These are phyloP conservation scores for Stegodyphus mimosarum DNA, from an alignment of 1,140 invertebrate genomes.

Conservation along the genomic window DNA sequence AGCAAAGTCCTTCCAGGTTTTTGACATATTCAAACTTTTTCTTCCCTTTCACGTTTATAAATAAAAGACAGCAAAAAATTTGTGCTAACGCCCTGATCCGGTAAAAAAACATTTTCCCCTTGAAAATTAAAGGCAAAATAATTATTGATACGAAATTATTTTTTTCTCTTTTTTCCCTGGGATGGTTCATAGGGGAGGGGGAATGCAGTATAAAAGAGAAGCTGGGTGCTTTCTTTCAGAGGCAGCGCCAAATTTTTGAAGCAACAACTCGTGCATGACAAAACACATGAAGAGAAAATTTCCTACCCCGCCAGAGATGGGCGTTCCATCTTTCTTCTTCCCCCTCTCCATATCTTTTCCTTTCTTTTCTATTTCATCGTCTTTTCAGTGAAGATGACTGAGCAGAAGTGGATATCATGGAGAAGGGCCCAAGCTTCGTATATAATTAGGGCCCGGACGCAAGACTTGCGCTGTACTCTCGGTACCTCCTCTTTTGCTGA, in stretches of 20 bases:
- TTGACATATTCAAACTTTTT: too few species aligned
- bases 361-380: conserved; percentile 48
- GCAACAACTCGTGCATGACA: conserved; percentile 57
- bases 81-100: conserved; percentile 35
- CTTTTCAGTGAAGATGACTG: conserved; percentile 22
- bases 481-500: conserved; percentile 29
- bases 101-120: neutral
- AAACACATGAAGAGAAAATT: conserved; percentile 57
- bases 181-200: too few species aligned
- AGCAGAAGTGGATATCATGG: conserved; percentile 44
- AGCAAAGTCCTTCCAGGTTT: too few species aligned
- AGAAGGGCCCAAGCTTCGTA: conserved; percentile 22
- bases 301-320: conserved; percentile 16
- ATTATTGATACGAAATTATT: conserved; percentile 37
- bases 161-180: neutral
- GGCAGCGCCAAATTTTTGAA: neutral
- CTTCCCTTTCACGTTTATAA: neutral
- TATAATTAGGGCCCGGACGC: conserved; percentile 46
- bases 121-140: conserved; percentile 47
- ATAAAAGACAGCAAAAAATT: neutral
- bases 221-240: neutral
- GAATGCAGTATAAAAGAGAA: neutral
- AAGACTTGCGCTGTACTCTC: conserved; percentile 5
- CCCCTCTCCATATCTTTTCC: neutral
- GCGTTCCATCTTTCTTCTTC: conserved; percentile 21